These are phyloP conservation scores for Colinus virginianus DNA, from an alignment of 2,113 vertebrate genomes.

Conservation along the genomic window DNA sequence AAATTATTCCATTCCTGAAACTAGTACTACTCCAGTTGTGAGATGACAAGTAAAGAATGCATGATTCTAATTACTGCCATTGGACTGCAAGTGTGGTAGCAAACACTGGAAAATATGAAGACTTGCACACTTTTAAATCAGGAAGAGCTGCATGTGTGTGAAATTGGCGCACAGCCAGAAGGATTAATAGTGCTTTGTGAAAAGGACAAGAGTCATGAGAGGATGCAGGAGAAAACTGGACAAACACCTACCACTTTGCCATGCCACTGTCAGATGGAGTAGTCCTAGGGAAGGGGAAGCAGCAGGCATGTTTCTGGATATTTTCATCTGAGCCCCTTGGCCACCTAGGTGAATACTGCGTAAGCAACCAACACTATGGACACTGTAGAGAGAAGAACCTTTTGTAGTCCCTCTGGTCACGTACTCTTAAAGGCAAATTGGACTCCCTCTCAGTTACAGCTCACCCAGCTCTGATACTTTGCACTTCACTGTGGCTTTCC, in stretches of 20 bases:
- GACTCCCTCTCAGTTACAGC: not conserved
- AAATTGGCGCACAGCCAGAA: not conserved
- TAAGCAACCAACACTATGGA: not conserved
- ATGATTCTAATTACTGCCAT: not conserved
- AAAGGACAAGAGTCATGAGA: not conserved
- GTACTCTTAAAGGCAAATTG: not conserved
- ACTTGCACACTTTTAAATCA: not conserved
- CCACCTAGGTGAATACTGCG: not conserved
- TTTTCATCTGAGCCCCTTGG: not conserved
- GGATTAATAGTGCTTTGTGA: not conserved
- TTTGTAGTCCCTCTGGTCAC: not conserved
- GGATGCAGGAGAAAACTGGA: not conserved
- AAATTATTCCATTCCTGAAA: not conserved
- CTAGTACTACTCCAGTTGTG: not conserved
- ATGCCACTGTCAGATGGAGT: not conserved
- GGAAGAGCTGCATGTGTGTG: not conserved
- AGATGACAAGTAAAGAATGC: not conserved
- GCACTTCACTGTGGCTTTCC: rapidly evolving
- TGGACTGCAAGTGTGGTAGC: not conserved
- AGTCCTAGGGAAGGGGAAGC: not conserved
- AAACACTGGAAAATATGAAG: not conserved
- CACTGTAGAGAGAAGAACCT: rapidly evolving
- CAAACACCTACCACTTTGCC: not conserved
- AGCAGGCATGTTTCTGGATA: not conserved
- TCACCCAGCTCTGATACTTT: not conserved